These are phyloP conservation scores for Thymallus thymallus DNA, from an alignment of 2,113 vertebrate genomes.

Conservation along the genomic window DNA sequence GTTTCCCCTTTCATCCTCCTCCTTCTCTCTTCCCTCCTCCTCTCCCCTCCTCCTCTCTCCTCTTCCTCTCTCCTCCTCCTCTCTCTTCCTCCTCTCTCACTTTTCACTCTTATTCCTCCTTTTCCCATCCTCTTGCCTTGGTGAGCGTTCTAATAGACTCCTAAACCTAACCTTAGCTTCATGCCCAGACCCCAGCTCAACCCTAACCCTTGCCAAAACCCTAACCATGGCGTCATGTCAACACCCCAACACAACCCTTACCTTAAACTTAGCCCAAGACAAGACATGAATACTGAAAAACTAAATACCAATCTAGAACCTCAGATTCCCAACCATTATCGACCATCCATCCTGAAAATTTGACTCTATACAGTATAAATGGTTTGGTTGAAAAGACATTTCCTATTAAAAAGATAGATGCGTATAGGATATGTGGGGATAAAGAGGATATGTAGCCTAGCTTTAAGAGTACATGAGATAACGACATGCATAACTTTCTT, in stretches of 20 bases:
- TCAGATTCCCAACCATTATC: no score
- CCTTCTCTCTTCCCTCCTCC: neutral
- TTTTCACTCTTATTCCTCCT: constrained; percentile 14
- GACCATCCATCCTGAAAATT: no score
- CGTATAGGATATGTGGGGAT: neutral
- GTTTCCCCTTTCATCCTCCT: neutral
- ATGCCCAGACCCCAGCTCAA: no score
- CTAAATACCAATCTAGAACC: no score
- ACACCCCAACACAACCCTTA: no score
- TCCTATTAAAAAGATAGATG: neutral
- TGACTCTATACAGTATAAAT: neutral
- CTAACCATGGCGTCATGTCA: no score
- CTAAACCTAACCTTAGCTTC: neutral
- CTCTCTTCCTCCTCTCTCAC: neutral
- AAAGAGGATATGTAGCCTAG: no score
- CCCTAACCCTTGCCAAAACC: no score
- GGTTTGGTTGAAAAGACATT: no score
- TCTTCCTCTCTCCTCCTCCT: neutral
- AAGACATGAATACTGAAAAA: no score
- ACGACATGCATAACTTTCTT: constrained; percentile 38
- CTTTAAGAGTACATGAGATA: constrained; percentile 20
- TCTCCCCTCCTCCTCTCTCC: neutral
- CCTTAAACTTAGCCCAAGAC: neutral
- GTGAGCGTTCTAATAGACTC: neutral
- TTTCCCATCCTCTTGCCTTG: neutral